A percentile compares a stretch with the other conserved stretches of the same genome.
Conservation (phyloP, 2,888 invertebrate species). For the Hermaeophaga mercurialis region DNA sequence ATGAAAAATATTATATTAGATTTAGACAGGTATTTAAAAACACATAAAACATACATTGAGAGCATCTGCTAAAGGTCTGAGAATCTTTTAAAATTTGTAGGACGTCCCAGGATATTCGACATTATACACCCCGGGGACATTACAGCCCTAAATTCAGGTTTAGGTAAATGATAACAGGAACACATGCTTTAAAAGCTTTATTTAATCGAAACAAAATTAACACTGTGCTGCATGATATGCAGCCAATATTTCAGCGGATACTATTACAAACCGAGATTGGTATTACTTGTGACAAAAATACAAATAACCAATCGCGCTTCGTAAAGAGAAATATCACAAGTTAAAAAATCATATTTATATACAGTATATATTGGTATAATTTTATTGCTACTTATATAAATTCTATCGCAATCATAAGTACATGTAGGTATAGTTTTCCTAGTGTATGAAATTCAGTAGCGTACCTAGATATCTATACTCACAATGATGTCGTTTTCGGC, state of each 20-base stretch:
- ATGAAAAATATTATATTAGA: too few species aligned
- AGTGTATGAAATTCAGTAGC: neutral
- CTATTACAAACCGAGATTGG: constrained; percentile 28
- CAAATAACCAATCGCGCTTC: constrained; percentile 31
- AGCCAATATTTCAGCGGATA: constrained; percentile 29
- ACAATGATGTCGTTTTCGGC: too few species aligned
- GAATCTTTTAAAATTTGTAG: too few species aligned
- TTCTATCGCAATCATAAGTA: constrained; percentile 32
- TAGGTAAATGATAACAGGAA: neutral
- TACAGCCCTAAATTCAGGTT: too few species aligned
- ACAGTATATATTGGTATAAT: constrained; percentile 27
- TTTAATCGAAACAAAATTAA: constrained; percentile 31
- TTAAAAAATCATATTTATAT: constrained; percentile 36
- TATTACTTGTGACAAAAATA: constrained; percentile 33
- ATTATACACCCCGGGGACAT: too few species aligned
- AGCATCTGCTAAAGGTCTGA: too few species aligned
- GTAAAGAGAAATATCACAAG: constrained; percentile 33
- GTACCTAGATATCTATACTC: neutral
- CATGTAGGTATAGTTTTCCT: constrained; percentile 23
- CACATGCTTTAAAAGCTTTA: constrained; percentile 32
- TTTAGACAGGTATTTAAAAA: too few species aligned
- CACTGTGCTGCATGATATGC: constrained; percentile 29
- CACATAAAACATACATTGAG: too few species aligned
- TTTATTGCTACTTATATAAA: constrained; percentile 36
- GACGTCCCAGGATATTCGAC: too few species aligned